Percentiles rank a stretch among this genome's conserved stretches.
Evolutionary conservation across 2,888 invertebrate species (phyloP).

Genomic region (Xestia xanthographa): DNA sequence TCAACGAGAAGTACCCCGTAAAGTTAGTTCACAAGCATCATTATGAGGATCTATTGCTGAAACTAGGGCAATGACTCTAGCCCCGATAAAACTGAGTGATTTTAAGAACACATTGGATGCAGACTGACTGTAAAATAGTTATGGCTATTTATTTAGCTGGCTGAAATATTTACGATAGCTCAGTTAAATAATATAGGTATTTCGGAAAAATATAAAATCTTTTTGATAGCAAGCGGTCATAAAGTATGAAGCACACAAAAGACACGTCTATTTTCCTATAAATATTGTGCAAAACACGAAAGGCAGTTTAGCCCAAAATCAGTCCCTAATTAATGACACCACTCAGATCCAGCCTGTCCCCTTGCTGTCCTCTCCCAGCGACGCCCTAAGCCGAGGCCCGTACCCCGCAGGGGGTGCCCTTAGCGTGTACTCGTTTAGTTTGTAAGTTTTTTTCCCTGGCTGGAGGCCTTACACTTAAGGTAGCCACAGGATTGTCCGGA

Average conservation of each 20-base stretch:
- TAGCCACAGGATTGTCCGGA: too few relatives aligned
- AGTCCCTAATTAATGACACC: too few relatives aligned
- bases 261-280: neutral
- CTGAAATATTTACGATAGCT: neutral
- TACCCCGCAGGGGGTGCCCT: too few relatives aligned
- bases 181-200: neutral
- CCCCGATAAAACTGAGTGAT: constrained; percentile 23
- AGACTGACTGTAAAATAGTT: constrained; percentile 40
- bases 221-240: too few relatives aligned
- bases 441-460: too few relatives aligned
- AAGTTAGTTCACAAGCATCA: constrained; percentile 48
- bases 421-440: too few relatives aligned
- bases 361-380: too few relatives aligned
- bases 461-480: too few relatives aligned
- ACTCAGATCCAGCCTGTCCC: too few relatives aligned
- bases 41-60: constrained; percentile 42
- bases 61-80: constrained; percentile 58
- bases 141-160: constrained; percentile 26
- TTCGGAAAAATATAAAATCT: neutral
- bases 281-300: neutral
- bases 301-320: too few relatives aligned
- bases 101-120: constrained; percentile 43
- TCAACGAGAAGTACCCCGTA: constrained; percentile 43
- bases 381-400: too few relatives aligned
- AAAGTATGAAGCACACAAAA: neutral